Evolutionary conservation across 2,888 invertebrate genomes (phyloP).

Genomic region (Nymphalis polychloros): DNA sequence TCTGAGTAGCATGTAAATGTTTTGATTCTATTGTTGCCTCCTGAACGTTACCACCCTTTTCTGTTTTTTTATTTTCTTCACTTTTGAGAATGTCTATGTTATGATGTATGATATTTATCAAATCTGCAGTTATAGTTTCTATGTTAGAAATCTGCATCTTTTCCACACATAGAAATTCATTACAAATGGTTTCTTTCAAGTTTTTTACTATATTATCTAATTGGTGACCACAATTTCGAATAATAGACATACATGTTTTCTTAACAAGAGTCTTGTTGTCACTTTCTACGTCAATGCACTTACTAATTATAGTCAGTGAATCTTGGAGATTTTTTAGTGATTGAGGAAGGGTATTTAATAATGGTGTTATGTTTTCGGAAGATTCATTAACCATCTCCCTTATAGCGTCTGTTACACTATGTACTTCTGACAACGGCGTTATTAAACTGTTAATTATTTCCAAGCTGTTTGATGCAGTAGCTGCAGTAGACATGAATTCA

Average conservation of each 20-base stretch:
- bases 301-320: slow-evolving; percentile 84
- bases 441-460: slow-evolving; percentile 84
- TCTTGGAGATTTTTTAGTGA: slow-evolving; percentile 85
- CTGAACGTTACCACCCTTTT: slow-evolving; percentile 61
- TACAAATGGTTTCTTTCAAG: slow-evolving; percentile 66
- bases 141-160: slow-evolving; percentile 67
- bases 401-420: slow-evolving; percentile 81
- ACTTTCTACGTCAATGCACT: slow-evolving; percentile 85
- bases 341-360: slow-evolving; percentile 80
- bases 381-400: slow-evolving; percentile 68
- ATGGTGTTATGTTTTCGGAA: slow-evolving; percentile 69
- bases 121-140: slow-evolving; percentile 72
- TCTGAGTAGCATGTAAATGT: slow-evolving; percentile 70
- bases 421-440: slow-evolving; percentile 84
- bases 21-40: slow-evolving; percentile 59
- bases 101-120: slow-evolving; percentile 74
- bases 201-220: slow-evolving; percentile 80
- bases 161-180: slow-evolving; percentile 69
- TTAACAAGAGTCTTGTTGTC: slow-evolving; percentile 85
- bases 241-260: slow-evolving; percentile 84
- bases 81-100: slow-evolving; percentile 74
- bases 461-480: slow-evolving; percentile 85
- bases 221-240: slow-evolving; percentile 82
- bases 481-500: slow-evolving; percentile 84
- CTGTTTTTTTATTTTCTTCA: slow-evolving; percentile 63